A percentile compares a stretch with the other conserved stretches of the same genome.
Conservation (phyloP, 2,113 vertebrate species). For the Podilymbus podiceps region DNA sequence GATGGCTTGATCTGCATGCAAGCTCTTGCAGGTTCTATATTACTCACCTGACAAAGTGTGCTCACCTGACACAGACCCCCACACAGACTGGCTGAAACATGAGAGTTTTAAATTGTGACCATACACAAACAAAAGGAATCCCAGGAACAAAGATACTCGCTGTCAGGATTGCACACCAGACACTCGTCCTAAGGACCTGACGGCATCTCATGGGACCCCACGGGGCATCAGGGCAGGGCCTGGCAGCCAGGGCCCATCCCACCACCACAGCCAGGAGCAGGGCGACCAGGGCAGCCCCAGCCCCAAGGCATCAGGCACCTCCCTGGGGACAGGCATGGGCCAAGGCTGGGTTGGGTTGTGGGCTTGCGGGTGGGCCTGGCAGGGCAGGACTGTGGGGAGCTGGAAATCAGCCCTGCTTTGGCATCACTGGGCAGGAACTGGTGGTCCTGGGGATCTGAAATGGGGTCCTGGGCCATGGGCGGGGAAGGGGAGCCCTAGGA, state of each 20-base stretch:
- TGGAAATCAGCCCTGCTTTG: not conserved
- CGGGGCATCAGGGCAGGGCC: not conserved
- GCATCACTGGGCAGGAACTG: not conserved
- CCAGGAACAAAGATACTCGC: not conserved
- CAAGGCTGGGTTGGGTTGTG: rapidly evolving
- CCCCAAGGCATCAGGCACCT: not conserved
- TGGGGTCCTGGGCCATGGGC: not conserved
- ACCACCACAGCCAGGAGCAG: no score
- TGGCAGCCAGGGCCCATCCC: not conserved
- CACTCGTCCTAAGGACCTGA: not conserved
- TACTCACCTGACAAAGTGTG: not conserved
- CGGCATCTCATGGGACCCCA: not conserved
- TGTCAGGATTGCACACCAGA: no score
- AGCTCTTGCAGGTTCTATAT: not conserved
- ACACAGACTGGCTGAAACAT: not conserved
- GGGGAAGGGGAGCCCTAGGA: not conserved
- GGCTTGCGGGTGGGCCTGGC: rapidly evolving
- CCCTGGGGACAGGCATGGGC: not conserved
- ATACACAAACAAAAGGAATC: not conserved
- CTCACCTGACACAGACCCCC: not conserved
- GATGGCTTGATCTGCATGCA: not conserved
- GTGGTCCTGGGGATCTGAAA: not conserved
- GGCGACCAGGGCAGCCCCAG: not conserved
- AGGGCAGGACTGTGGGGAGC: not conserved
- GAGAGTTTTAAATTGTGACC: not conserved